Conservation (phyloP, 2,797 vertebrate genomes). For the Antennarius maculatus region DNA sequence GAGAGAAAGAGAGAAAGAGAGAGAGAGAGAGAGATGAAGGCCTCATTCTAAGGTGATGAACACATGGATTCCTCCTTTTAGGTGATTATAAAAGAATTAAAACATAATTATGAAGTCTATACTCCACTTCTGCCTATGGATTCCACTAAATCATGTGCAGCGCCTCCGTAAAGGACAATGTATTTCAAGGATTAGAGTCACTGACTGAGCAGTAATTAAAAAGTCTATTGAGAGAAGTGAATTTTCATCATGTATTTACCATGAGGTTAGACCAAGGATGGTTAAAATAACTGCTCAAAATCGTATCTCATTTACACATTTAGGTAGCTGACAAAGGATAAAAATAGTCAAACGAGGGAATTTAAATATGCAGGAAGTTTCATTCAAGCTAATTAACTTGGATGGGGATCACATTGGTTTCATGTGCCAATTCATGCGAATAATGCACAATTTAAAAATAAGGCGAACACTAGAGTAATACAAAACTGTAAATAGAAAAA, state of each 20-base stretch:
- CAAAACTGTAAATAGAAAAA: constrained; percentile 50
- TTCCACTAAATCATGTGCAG: too few relatives aligned
- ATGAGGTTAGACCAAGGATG: constrained; percentile 44
- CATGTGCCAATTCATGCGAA: constrained; percentile 47
- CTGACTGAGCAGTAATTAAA: constrained; percentile 55
- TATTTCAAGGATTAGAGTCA: constrained; percentile 42
- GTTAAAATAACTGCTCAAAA: constrained; percentile 63
- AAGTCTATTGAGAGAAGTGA: constrained; percentile 38
- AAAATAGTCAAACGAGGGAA: constrained; percentile 58
- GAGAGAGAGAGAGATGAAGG: too few relatives aligned
- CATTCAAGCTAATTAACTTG: constrained; percentile 67
- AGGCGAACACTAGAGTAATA: constrained; percentile 46
- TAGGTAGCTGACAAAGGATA: constrained; percentile 54
- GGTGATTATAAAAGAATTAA: too few relatives aligned
- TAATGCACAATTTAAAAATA: constrained; percentile 43
- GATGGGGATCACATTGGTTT: constrained; percentile 43
- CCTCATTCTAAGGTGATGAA: too few relatives aligned
- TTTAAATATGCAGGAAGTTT: constrained; percentile 55
- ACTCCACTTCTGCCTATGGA: too few relatives aligned
- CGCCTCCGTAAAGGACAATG: constrained; percentile 30
- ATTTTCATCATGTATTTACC: constrained; percentile 58
- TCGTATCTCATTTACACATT: constrained; percentile 71
- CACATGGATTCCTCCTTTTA: too few relatives aligned
- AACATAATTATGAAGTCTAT: too few relatives aligned
- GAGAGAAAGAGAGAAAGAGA: too few relatives aligned